Evolutionary conservation across 2,113 vertebrate genomes (phyloP).

Genomic region (Anas platyrhynchos): DNA sequence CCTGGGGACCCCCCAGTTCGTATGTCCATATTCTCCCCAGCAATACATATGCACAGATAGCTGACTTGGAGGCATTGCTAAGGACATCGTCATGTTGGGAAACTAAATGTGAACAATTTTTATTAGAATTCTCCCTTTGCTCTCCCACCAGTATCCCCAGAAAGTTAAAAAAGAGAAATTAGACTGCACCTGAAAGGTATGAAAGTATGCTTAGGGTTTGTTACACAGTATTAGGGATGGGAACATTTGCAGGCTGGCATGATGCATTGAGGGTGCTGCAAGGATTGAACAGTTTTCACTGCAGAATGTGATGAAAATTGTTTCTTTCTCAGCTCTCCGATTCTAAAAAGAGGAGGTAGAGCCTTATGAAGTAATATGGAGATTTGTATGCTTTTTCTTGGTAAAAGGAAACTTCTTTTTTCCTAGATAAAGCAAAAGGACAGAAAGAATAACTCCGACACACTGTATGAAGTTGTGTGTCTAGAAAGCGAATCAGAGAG

Average conservation of each 20-base stretch:
- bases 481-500: slow-evolving; percentile 94
- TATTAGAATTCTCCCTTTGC: background rate
- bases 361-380: background rate
- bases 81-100: background rate
- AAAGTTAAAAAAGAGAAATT: background rate
- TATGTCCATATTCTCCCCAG: background rate
- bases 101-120: background rate
- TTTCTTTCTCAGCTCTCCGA: background rate
- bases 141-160: background rate
- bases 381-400: background rate
- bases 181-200: background rate
- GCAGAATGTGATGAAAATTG: background rate
- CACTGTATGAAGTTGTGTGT: slow-evolving; percentile 93
- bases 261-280: background rate
- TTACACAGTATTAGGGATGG: background rate
- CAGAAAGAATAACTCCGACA: slow-evolving; percentile 91
- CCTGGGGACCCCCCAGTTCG: background rate
- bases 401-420: background rate
- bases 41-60: accelerated
- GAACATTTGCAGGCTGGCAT: background rate
- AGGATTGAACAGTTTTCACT: background rate
- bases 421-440: slow-evolving; percentile 91
- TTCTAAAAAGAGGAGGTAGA: background rate
- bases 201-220: background rate
- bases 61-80: background rate